phyloP scores from a whole-genome alignment of 2,888 invertebrate genomes.

The Diarsia brunnea region DNA sequence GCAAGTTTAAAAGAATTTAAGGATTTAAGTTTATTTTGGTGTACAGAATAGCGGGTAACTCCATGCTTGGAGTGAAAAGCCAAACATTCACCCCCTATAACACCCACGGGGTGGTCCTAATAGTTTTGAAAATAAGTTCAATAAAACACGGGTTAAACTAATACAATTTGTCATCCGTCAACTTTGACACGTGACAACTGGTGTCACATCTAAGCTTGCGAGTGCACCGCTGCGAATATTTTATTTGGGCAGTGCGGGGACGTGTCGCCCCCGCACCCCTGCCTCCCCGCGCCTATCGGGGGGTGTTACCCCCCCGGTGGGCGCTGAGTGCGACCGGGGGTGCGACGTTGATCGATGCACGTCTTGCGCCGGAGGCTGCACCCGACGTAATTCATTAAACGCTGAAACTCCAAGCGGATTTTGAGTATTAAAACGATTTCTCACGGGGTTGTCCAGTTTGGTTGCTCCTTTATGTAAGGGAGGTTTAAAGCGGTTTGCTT shows the following conservation, averaged over 20 bases:
- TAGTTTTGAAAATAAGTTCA: conserved; percentile 1
- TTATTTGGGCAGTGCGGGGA: conserved; percentile 89
- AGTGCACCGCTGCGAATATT: conserved; percentile 85
- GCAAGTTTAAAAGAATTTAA: not conserved
- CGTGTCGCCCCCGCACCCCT: conserved; percentile 82
- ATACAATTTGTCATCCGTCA: conserved; percentile 60
- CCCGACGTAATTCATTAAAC: conserved; percentile 91
- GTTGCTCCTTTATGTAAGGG: conserved; percentile 79
- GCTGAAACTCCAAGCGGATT: conserved; percentile 90
- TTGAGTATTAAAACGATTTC: conserved; percentile 91
- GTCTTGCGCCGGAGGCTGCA: conserved; percentile 92
- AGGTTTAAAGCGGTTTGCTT: conserved; percentile 77
- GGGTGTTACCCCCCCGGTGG: conserved; percentile 69
- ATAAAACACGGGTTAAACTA: conserved; percentile 23
- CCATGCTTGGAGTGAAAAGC: not conserved
- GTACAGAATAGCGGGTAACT: not conserved
- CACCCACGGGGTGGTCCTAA: not conserved
- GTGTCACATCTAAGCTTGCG: conserved; percentile 83
- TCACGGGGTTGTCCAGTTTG: conserved; percentile 88
- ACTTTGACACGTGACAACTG: conserved; percentile 76
- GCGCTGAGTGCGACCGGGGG: conserved; percentile 70
- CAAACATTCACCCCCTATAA: not conserved
- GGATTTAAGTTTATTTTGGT: not conserved
- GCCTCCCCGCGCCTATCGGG: conserved; percentile 83
- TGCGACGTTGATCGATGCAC: conserved; percentile 92